These are phyloP conservation scores for Rallus crepitans DNA, from an alignment of 2,797 vertebrate genomes.

Conservation along the genomic window DNA sequence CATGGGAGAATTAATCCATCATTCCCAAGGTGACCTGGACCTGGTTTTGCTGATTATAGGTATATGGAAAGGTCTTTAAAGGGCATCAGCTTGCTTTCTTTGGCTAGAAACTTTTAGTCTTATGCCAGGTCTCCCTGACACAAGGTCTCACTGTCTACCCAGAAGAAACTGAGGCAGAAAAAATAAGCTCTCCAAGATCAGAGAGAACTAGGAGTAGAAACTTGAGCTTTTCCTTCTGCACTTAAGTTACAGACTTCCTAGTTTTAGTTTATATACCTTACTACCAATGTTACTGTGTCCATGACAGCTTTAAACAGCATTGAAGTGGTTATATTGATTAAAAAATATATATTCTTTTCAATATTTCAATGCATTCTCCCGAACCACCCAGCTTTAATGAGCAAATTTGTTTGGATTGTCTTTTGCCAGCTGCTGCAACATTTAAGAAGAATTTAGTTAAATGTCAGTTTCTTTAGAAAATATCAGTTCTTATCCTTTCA, in stretches of 20 bases:
- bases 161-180: background rate
- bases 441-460: background rate
- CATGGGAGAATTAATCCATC: constrained; percentile 2
- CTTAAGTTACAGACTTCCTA: background rate
- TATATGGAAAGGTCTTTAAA: background rate
- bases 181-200: background rate
- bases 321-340: background rate
- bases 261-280: background rate
- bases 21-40: constrained; percentile 27
- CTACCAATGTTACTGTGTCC: background rate
- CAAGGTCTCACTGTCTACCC: background rate
- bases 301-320: background rate
- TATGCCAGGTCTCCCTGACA: background rate
- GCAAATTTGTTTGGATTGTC: background rate
- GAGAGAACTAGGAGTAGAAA: background rate
- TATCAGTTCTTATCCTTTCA: background rate
- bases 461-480: constrained; percentile 11
- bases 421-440: constrained; percentile 4
- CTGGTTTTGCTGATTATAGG: background rate
- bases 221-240: background rate
- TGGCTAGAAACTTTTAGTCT: background rate
- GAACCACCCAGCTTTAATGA: background rate
- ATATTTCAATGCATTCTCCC: background rate
- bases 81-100: background rate
- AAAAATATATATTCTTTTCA: background rate